Base-by-base conservation (phyloP, 2,888 invertebrate species). In the Cerceris ruficornis region DNA sequence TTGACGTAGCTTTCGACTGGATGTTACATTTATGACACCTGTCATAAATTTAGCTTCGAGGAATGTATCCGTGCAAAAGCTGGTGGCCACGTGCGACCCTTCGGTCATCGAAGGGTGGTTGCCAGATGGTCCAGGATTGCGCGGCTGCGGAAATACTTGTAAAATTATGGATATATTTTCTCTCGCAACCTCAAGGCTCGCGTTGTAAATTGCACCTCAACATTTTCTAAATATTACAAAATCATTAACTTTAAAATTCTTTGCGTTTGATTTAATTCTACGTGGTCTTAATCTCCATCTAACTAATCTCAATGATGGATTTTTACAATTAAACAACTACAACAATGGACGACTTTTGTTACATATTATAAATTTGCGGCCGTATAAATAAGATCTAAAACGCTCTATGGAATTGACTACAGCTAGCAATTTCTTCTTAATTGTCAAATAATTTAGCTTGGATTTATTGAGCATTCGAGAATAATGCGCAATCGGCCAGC, bases 321-420 rank as follows among this genome's bases (percentile, higher is more conserved):
- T 65, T 6, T 65, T 69, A 0, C 61, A 67, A 9, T 67, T 68
- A 13, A 68, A 62, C 4, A 73, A 14, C 62, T 62, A 73, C 28
- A 39, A 41, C n/a, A 73, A 13, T 6, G 73, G 60, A 15, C 60
- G 14, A n/a, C 60, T 66, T 2, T 71, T 59, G 0, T 66, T 61
- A 6, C 43, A 61, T 0, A 73, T 55, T 0, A 9, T 50, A 43
- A 71, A 74, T 11, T n/a, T n/a, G n/a, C 59, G 6, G 8, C 59
- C 68, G 14, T 54, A 69, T 42, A 72, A 7, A 15, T 72, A 72
- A 0, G 71, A 65, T 28, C 65, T 13, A 41, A 71, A 71, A 43
- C 65, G 65, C 4, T 66, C 41, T 13, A 50, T 11, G 1, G 55
- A 15, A n/a, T 67, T 65, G 6, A 61, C 49, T 8, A 72, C 68